Evolutionary conservation across 2,888 invertebrate species (phyloP).

Genomic region (Rhorus exstirpatorius): DNA sequence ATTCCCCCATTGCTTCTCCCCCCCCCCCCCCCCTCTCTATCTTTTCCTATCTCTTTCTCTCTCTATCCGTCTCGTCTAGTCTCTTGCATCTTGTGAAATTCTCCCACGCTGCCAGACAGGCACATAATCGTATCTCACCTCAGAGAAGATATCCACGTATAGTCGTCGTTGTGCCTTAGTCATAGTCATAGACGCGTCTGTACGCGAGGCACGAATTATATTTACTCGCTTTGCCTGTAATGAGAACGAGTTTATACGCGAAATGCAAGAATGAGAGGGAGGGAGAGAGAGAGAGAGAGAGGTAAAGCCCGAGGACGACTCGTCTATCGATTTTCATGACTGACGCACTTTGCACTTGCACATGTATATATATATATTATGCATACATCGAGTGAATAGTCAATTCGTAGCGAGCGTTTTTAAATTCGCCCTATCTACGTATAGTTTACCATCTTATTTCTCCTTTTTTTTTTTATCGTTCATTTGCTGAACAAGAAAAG

Average conservation of each 20-base stretch:
- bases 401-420: too few species aligned
- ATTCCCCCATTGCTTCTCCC: constrained; percentile 9
- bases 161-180: constrained; percentile 26
- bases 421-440: constrained; percentile 8
- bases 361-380: not conserved
- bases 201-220: constrained; percentile 60
- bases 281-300: constrained; percentile 35
- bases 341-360: constrained; percentile 62
- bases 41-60: not conserved
- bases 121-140: constrained; percentile 60
- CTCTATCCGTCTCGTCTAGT: not conserved
- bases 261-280: constrained; percentile 17
- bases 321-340: constrained; percentile 67
- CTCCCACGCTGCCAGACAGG: constrained; percentile 60
- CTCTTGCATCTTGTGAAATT: constrained; percentile 50
- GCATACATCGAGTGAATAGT: not conserved
- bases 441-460: constrained; percentile 3
- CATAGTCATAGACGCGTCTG: constrained; percentile 39
- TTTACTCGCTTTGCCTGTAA: constrained; percentile 42
- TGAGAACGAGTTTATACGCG: constrained; percentile 37
- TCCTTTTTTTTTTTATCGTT: too few species aligned
- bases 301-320: constrained; percentile 57
- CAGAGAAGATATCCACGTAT: constrained; percentile 45
- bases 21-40: not conserved
- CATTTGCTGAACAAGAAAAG: too few species aligned